Evolutionary conservation across 2,888 invertebrate species (phyloP).

Genomic region (Bellardia bayeri): DNA sequence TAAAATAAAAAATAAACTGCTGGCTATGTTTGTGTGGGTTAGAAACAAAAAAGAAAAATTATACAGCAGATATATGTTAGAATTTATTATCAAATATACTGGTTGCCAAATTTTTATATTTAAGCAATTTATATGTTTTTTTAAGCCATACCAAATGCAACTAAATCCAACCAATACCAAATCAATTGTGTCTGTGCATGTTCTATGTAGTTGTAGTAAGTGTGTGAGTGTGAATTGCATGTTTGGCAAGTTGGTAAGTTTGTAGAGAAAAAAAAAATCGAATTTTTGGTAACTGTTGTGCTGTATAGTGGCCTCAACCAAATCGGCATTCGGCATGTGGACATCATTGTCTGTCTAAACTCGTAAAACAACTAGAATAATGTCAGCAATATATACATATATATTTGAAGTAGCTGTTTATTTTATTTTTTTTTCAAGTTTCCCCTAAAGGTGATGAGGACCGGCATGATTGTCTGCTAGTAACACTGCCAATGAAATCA

Average conservation of each 20-base stretch:
- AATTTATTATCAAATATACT: conserved; percentile 64
- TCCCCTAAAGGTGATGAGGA: neutral
- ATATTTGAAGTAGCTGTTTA: neutral
- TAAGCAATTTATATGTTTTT: conserved; percentile 45
- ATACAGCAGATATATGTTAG: neutral
- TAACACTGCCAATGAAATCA: neutral
- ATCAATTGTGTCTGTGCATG: neutral
- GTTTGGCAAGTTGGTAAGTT: neutral
- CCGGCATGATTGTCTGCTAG: neutral
- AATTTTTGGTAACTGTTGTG: neutral
- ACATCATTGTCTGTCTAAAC: neutral
- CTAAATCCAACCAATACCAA: conserved; percentile 16
- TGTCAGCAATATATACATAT: conserved; percentile 3
- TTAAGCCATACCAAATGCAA: conserved; percentile 19
- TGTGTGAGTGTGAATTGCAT: neutral
- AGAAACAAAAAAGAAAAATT: neutral
- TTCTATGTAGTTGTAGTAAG: neutral
- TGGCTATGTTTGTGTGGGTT: neutral
- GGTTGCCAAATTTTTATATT: conserved; percentile 44
- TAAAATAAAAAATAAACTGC: neutral
- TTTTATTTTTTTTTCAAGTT: neutral
- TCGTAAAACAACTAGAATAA: conserved; percentile 2
- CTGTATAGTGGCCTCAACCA: neutral
- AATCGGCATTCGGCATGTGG: neutral
- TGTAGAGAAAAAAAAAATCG: neutral